Base-by-base conservation (phyloP, 1,140 invertebrate species). In the Aphelenchoides besseyi region DNA sequence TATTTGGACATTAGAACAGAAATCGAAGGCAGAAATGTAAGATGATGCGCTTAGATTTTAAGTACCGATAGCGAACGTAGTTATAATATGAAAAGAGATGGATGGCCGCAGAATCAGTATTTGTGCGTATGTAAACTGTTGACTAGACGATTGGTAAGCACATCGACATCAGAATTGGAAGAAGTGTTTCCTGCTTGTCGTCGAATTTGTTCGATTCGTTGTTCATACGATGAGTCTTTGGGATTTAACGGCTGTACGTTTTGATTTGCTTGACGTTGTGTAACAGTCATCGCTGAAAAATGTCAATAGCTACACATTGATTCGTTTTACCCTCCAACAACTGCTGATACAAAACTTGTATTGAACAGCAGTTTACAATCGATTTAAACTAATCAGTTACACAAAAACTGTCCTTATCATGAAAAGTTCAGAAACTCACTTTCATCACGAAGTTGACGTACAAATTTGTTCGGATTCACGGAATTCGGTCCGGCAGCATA, bases 361-460 rank as follows among this genome's bases (percentile, higher is more conserved):
- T 48, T 23, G 41, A 23, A 12, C 41, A 16, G 41, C 41, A 12
- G 12, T 48, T 48, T 12, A 12, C 41, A 23, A 16, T 23, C 23
- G 41, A 16, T 48, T 48, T 48, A 59, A 70, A 70, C 23, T 69
- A 18, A 23, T 71, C 2, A 1, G 9, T 33, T 16, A 2, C 23
- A 59, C 55, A 59, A 59, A 59, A 59, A 5, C 23, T 59, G 55
- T 59, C 5, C 23, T 5, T 33, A 59, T 8, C 55, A 59, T 23
- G 55, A 59, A 59, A 23, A 59, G 18, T 33, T 29, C 32, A 59
- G 23, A 59, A 59, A 33, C 74, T 76, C 52, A 82, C 82, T 79
- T 61, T 84, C 81, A 71, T 82, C 81, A 26, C 81, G 80, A n/a
- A 82, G 68, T 69, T 82, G 82, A 0, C 75, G 72, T 28, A 84